Evolutionary conservation across 2,113 vertebrate genomes (phyloP).

Genomic region (Sapayoa aenigma): DNA sequence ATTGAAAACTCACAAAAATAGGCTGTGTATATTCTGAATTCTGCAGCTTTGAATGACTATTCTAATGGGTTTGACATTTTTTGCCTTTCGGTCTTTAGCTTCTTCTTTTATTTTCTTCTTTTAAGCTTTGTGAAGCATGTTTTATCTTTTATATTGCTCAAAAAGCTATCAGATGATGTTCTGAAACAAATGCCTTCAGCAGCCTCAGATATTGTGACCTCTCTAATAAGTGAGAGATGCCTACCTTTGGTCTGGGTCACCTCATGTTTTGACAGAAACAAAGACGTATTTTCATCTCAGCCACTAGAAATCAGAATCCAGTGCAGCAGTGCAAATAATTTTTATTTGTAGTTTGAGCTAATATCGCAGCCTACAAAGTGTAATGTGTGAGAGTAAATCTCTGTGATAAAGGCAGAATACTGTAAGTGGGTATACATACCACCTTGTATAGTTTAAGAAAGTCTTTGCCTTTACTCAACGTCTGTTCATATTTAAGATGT

Average conservation of each 20-base stretch:
- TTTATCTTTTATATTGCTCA: not conserved
- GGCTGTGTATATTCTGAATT: not conserved
- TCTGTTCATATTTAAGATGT: slow-evolving; percentile 50
- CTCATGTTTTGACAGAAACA: no score
- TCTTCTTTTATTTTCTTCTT: not conserved
- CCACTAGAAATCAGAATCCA: not conserved
- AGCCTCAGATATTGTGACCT: not conserved
- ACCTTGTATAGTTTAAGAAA: not conserved
- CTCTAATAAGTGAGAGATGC: not conserved
- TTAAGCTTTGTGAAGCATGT: not conserved
- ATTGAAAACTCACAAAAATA: not conserved
- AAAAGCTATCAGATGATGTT: not conserved
- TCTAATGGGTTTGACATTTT: not conserved
- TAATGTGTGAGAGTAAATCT: not conserved
- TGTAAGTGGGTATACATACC: not conserved
- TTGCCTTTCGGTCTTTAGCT: not conserved
- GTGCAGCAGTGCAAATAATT: not conserved
- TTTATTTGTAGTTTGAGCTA: not conserved
- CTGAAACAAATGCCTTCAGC: not conserved
- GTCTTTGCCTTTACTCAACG: not conserved
- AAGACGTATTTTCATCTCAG: not conserved
- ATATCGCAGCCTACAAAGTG: not conserved
- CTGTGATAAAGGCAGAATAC: not conserved
- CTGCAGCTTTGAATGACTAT: not conserved
- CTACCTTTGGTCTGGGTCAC: not conserved